Percentiles rank a stretch among this genome's conserved stretches.
Evolutionary conservation across 2,113 vertebrate genomes (phyloP).

Genomic region (Tinamus guttatus): DNA sequence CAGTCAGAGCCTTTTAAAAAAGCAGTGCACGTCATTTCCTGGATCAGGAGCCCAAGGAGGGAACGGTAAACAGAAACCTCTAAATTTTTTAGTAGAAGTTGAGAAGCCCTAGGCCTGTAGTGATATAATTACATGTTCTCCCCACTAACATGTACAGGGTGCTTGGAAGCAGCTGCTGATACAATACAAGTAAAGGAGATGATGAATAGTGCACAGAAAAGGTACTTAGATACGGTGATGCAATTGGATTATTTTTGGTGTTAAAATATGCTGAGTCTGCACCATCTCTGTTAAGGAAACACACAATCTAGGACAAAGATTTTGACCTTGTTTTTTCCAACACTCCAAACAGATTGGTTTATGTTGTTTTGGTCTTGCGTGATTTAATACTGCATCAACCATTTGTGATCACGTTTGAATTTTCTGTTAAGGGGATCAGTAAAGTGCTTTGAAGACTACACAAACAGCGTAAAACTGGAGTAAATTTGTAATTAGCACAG

Average conservation of each 20-base stretch:
- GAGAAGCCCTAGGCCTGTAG: not conserved
- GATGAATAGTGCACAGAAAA: not conserved
- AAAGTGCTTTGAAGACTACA: not conserved
- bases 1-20: not conserved
- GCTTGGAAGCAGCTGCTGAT: not conserved
- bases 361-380: not conserved
- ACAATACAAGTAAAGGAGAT: not conserved
- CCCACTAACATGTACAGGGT: not conserved
- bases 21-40: fast-evolving
- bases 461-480: not conserved
- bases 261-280: not conserved
- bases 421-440: not conserved
- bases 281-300: not conserved
- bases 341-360: not conserved
- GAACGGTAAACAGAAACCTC: not conserved
- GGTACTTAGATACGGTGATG: not conserved
- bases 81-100: not conserved
- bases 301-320: not conserved
- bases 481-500: not conserved
- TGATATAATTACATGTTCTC: not conserved
- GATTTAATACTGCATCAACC: not conserved
- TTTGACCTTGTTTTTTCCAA: not conserved
- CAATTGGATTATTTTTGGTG: not conserved
- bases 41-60: not conserved
- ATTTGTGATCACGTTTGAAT: not conserved